Base-by-base conservation (phyloP, 2,113 vertebrate species). In the Antechinus flavipes region DNA sequence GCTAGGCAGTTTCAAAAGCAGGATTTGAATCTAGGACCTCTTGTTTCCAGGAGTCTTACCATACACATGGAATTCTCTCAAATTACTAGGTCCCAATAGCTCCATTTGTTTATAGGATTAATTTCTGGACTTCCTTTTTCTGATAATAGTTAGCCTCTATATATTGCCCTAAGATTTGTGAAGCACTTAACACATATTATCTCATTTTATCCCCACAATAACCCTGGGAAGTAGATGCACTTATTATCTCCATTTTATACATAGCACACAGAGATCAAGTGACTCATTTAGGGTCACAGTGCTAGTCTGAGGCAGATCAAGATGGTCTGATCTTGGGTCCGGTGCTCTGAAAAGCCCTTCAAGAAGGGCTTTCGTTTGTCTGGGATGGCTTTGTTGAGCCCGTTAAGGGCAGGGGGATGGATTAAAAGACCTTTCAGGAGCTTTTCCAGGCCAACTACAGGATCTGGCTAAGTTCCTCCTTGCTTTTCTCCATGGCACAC, bases 51-150 rank as follows among this genome's bases (percentile, higher is more conserved):
- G 68, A 8, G 50, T 61, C 93, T 14, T 52, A 68, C 91, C 19
- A 56, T 93, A 49, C 27, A 93, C 23, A 25, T 94, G 46, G 89
- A 35, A 91, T 96, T 93, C 90, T 35, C 12, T 0, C 27, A 96
- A 93, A 46, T 89, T 23, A 35, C 42, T 53, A 93, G 55, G 19
- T 94, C 93, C 53, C 19, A 50, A 3, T 8, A 58, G 56, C 54
- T 49, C 42, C 35, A 90, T n/a, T 27, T 84, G 19, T 19, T 42
- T 84, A 42, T 1, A 42, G n/a, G 35, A 84, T 84, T 54, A 89
- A 90, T 6, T 76, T 8, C 68, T 10, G 30, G 47, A 35, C 26
- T 42, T n/a, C 54, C 56, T 89, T 89, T 91, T n/a, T 84, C 42
- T 90, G n/a, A 92, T 84, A 42, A 84, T 42, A 42, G 68, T 19